A percentile compares a stretch with the other conserved stretches of the same genome.
These are phyloP conservation scores for Calephelis nemesis DNA, from an alignment of 1,140 invertebrate species.

Conservation along the genomic window DNA sequence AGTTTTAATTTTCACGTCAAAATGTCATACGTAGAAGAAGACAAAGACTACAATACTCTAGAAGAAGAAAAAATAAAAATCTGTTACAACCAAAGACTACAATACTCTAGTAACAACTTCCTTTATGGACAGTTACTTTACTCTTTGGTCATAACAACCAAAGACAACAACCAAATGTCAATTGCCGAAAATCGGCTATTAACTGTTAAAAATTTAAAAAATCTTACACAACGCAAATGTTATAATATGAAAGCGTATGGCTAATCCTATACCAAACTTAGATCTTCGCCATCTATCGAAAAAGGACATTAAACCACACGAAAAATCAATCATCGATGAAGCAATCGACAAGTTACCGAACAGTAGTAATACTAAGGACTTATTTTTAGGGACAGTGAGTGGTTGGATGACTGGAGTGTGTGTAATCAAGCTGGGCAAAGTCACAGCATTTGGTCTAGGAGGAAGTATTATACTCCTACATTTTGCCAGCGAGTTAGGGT, in stretches of 20 bases:
- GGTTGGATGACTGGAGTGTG: slow-evolving; percentile 55
- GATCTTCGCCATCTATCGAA: slow-evolving; percentile 42
- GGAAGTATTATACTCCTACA: slow-evolving; percentile 93
- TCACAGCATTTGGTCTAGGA: slow-evolving; percentile 91
- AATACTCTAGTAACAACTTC: too few relatives aligned
- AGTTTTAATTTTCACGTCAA: too few relatives aligned
- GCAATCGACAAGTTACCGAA: slow-evolving; percentile 42
- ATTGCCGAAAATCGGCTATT: too few relatives aligned
- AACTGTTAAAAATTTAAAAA: too few relatives aligned
- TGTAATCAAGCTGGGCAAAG: slow-evolving; percentile 90
- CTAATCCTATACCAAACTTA: slow-evolving; percentile 50
- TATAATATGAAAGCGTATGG: slow-evolving; percentile 38
- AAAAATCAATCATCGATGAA: slow-evolving; percentile 42
- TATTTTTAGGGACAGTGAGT: slow-evolving; percentile 46
- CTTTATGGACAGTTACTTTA: too few relatives aligned
- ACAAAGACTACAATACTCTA: too few relatives aligned
- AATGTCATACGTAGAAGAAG: too few relatives aligned
- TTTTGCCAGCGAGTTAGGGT: slow-evolving; percentile 92
- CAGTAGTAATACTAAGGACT: slow-evolving; percentile 40
- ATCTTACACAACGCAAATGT: too few relatives aligned
- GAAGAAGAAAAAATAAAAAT: too few relatives aligned
- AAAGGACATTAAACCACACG: slow-evolving; percentile 36
- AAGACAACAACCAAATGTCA: too few relatives aligned
- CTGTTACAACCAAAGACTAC: too few relatives aligned
- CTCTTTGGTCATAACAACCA: too few relatives aligned